Base-by-base conservation (phyloP, 2,888 invertebrate species). In the Timandra comae region DNA sequence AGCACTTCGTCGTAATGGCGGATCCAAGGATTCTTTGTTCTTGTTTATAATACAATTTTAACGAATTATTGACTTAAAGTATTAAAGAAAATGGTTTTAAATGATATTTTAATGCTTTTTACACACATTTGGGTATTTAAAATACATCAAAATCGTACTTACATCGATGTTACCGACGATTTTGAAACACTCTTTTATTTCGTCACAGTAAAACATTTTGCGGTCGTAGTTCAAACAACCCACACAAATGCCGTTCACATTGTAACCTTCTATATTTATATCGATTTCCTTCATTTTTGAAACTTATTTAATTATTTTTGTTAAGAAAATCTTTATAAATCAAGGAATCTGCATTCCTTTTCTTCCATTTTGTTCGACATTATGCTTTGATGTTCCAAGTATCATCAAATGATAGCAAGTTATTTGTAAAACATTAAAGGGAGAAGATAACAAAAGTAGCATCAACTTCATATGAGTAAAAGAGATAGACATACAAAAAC, bases 261-360 rank as follows among this genome's bases (percentile, higher is more conserved):
- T 85, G 35, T 74, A 85, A 2, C 85, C 85, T 53, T 84, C 85
- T 29, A 85, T 84, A 49, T 84, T 82, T 46, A 85, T 84, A 32
- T 85, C 75, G 19, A 85, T 72, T 68, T 85, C 84, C 46, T 61
- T 76, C 80, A 82, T 80, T 61, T 58, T 68, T 13, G 38, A 33
- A 7, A 12, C 33, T 29, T 49, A 43, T 35, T 13, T 20, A 29
- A n/a, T 32, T 36, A 9, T 8, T 21, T 16, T 38, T 35, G 33
- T 27, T 27, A 41, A 27, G 2, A 66, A 66, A 60, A 59, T 49
- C 41, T 70, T 61, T 67, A 55, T 40, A 49, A 52, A 42, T 44
- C 57, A 65, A 61, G 62, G 68, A 74, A 63, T 63, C 82, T 81
- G 77, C 69, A 81, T 72, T 62, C 62, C 63, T 81, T 16, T 82